Base-by-base conservation (phyloP, 64 coral and sea anemone species). In the Montipora capricornis region DNA sequence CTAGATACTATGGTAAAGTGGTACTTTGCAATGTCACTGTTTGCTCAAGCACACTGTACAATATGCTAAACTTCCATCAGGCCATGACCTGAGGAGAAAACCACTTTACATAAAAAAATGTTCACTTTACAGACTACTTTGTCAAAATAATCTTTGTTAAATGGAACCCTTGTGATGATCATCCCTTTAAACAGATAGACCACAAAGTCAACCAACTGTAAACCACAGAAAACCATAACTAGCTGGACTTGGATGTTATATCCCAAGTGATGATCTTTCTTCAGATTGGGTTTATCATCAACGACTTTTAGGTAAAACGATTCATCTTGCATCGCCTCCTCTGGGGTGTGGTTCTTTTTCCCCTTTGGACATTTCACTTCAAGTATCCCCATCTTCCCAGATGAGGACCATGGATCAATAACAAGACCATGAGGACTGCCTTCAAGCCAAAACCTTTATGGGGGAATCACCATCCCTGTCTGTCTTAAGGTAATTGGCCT, bases 191-290 rank as follows among this genome's bases (percentile, higher is more conserved):
- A 37, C 29, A 37, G 29, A 37, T 37, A 37, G 37, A 37, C 37
- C 37, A 37, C 37, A 37, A 37, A 37, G 37, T 37, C 29, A 37
- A 37, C 29, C 29, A 37, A 37, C 29, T 82, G 20, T 53, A 73
- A 16, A 5, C 66, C 79, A 71, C 58, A 44, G 12, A 83, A 84
- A 76, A 20, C 79, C 90, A 92, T 92, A 37, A n/a, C 70, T 20
- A 92, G 20, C 62, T 92, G 90, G 17, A 92, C 45, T 75, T 92
- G 90, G 69, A 64, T 84, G 55, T 92, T 84, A 76, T 92, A 92
- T 29, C 90, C 90, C 26, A 73, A 12, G 48, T 45, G 16, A 76
- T 84, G 90, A 73, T 84, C 79, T 74, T 76, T 84, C 49, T 84
- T 84, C 10, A 84, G 90, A 9, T 3, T 51, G 15, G 49, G 90